Base-by-base conservation (phyloP, 2,888 invertebrate genomes). In the Quadroppia sp. region DNA sequence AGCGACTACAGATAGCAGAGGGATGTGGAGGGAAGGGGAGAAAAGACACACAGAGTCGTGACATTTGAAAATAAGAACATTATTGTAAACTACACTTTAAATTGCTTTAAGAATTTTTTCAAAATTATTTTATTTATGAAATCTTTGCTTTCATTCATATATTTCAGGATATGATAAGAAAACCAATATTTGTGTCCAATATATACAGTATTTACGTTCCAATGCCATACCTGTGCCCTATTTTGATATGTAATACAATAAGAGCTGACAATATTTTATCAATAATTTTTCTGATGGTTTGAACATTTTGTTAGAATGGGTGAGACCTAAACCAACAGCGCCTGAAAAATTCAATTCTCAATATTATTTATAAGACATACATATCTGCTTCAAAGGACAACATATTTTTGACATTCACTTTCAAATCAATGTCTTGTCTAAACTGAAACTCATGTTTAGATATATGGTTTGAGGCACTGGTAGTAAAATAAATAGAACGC, bases 401-500 rank as follows among this genome's bases (percentile, higher is more conserved):
- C 50, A 50, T 50, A 50, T 50, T 50, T 50, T 50, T 50, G 7
- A 15, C 6, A 20, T 50, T 50, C 50, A 6, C n/a, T 50, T 20
- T 50, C 15, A 50, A 11, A 4, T 17, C 50, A n/a, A 11, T 15
- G 4, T 50, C 4, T 36, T 11, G 11, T 4, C 4, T 11, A 36
- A 7, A 36, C 36, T 36, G 36, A 7, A 36, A 11, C 36, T 36
- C 36, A 11, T 50, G 20, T 50, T 11, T 50, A 15, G 15, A 50
- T 50, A 50, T 50, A 15, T 50, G 50, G 9, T 50, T 50, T 50
- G 15, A 50, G 50, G 50, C 50, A 50, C 17, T 9, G 20, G n/a
- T 6, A 50, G 50, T 50, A 50, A 50, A 50, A 50, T 50, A 50
- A 50, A 50, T 50, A 50, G 50, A 50, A 17, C 50, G 50, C 50